Evolutionary conservation across 1,140 invertebrate genomes (phyloP).

Genomic region (Pseudobourletiella spinata): DNA sequence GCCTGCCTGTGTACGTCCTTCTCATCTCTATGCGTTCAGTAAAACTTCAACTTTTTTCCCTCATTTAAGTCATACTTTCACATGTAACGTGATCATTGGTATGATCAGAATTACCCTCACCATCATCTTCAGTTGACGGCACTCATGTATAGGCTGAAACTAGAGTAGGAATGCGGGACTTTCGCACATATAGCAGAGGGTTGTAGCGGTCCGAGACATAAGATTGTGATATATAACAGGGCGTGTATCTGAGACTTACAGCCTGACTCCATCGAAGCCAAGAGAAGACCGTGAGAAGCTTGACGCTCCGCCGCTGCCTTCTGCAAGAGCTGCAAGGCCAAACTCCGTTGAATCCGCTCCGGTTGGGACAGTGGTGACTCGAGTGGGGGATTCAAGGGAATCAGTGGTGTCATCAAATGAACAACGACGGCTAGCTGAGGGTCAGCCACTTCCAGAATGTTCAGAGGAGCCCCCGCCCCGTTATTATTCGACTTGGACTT

Average conservation of each 20-base stretch:
- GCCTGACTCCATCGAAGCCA: constrained; percentile 79
- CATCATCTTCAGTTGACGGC: too few relatives aligned
- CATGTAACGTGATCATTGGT: too few relatives aligned
- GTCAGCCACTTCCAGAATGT: constrained; percentile 73
- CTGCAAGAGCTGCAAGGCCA: constrained; percentile 63
- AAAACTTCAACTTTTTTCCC: too few relatives aligned
- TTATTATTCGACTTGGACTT: constrained; percentile 44
- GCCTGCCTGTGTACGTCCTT: too few relatives aligned
- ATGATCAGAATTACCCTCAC: too few relatives aligned
- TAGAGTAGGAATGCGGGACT: too few relatives aligned
- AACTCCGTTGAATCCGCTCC: constrained; percentile 61
- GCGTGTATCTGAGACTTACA: constrained; percentile 46
- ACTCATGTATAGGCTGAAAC: too few relatives aligned
- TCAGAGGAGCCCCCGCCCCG: constrained; percentile 42
- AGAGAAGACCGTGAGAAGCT: constrained; percentile 65
- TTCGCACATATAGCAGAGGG: too few relatives aligned
- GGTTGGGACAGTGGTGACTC: constrained; percentile 71
- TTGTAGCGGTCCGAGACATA: too few relatives aligned
- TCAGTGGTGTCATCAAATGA: constrained; percentile 76
- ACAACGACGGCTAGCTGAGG: constrained; percentile 76
- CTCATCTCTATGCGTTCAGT: too few relatives aligned
- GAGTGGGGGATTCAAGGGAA: constrained; percentile 61
- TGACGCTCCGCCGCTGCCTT: constrained; percentile 62
- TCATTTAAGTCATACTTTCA: too few relatives aligned
- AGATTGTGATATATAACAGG: too few relatives aligned